Evolutionary conservation across 2,888 invertebrate species (phyloP), one percentile per base, ranked within the genome.

Genomic region (Megastigmus dorsalis): DNA sequence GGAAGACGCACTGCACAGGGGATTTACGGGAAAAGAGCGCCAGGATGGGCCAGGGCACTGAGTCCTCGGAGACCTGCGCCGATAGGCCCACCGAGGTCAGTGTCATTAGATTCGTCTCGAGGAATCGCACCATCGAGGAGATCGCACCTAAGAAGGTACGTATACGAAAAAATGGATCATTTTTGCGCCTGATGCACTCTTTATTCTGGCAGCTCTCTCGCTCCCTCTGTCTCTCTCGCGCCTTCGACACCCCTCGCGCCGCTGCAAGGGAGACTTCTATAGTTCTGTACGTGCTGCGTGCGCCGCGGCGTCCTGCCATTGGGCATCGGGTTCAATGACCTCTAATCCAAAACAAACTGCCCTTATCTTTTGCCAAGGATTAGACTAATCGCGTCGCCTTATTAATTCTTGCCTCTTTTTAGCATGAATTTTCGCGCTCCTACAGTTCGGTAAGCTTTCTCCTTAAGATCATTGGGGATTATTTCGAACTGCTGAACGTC

Each of bases 111-210:
- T 88, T 88, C 75, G 88, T 88, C 33, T 87, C 88, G n/a, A 82
- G 87, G 63, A 88, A 88, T 81, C 86, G 82, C 36, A 88, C 87
- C 38, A 86, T 88, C 66, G 88, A 88, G 72, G 87, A 88, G 79
- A 88, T 88, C 69, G 86, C 87, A 26, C 88, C 88, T 36, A 88
- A 87, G 82, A 87, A 88, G 86, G 88, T 88, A 80, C 43, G 77
- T 55, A n/a, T n/a, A n/a, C n/a, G n/a, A n/a, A n/a, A n/a, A n/a
- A n/a, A n/a, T n/a, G n/a, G n/a, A n/a, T n/a, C n/a, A n/a, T n/a
- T n/a, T n/a, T n/a, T n/a, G n/a, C n/a, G n/a, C n/a, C n/a, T n/a
- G n/a, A n/a, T n/a, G n/a, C n/a, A n/a, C n/a, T n/a, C n/a, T n/a
- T n/a, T n/a, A n/a, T n/a, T n/a, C n/a, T n/a, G n/a, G n/a, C n/a